Percentiles rank a stretch among this genome's conserved stretches.
Evolutionary conservation across 1,140 invertebrate genomes (phyloP).

Genomic region (Maniola jurtina): DNA sequence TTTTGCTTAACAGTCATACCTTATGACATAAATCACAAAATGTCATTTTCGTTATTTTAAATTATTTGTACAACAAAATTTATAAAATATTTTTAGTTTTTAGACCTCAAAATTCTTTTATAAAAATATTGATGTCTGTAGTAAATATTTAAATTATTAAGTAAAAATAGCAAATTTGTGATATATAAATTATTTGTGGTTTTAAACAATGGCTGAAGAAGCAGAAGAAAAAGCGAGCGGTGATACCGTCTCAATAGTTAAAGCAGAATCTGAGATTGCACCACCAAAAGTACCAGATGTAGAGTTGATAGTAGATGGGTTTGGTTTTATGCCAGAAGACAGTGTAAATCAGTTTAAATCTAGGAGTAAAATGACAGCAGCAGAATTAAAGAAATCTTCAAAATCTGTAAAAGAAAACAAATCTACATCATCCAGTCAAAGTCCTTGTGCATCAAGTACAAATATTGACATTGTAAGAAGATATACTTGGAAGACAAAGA

Average conservation of each 20-base stretch:
- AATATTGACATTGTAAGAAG: conserved; percentile 73
- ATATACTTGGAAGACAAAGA: conserved; percentile 83
- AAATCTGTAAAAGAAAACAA: conserved; percentile 37
- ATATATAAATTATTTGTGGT: conserved; percentile 26
- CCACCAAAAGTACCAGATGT: conserved; percentile 53
- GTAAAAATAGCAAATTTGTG: conserved; percentile 31
- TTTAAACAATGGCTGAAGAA: conserved; percentile 52
- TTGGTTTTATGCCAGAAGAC: conserved; percentile 66
- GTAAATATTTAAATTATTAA: conserved; percentile 29
- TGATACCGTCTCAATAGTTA: conserved; percentile 38
- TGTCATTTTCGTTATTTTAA: not conserved
- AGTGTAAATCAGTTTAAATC: not conserved
- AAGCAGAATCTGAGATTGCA: conserved; percentile 33
- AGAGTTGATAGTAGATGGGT: conserved; percentile 63
- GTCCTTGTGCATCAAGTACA: conserved; percentile 59
- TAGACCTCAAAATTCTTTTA: conserved; percentile 19
- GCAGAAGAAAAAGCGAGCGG: conserved; percentile 50
- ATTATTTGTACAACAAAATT: conserved; percentile 1
- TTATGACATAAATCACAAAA: not conserved
- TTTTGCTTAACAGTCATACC: no score
- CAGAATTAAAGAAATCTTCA: conserved; percentile 26
- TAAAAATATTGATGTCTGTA: not conserved
- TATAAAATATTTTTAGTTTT: conserved; percentile 8
- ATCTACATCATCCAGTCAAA: conserved; percentile 30
- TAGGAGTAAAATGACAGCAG: conserved; percentile 19